Evolutionary conservation across 2,888 invertebrate species (phyloP).

Genomic region (Scaptomyza reducta): DNA sequence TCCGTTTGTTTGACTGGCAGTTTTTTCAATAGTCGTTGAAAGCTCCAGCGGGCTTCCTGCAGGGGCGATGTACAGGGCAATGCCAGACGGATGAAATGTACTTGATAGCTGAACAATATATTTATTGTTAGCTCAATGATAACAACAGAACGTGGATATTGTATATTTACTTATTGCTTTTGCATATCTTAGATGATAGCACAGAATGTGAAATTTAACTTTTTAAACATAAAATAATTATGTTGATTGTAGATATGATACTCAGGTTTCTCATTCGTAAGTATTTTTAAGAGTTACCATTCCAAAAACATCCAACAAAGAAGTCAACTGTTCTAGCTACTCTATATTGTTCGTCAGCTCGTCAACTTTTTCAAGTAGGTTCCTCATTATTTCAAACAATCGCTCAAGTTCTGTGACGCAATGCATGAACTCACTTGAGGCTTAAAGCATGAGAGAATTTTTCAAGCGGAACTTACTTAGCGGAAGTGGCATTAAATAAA

Average conservation of each 20-base stretch:
- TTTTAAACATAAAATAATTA: too few species aligned
- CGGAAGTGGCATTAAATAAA: conserved; percentile 7
- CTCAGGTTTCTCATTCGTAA: background rate
- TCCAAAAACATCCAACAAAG: background rate
- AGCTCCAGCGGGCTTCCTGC: background rate
- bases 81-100: background rate
- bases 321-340: conserved; percentile 10
- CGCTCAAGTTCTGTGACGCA: background rate
- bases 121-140: background rate
- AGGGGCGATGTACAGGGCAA: background rate
- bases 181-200: background rate
- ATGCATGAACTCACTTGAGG: background rate
- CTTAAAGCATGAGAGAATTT: background rate
- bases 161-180: background rate
- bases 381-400: background rate
- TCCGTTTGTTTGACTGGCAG: background rate
- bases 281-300: background rate
- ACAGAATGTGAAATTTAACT: background rate
- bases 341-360: background rate
- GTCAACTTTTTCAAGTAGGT: background rate
- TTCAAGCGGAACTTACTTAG: background rate
- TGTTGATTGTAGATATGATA: background rate
- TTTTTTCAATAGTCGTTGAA: background rate
- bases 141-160: background rate
- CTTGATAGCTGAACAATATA: background rate